Evolutionary conservation across 2,113 vertebrate species (phyloP).

Genomic region (Lasiurus cinereus): DNA sequence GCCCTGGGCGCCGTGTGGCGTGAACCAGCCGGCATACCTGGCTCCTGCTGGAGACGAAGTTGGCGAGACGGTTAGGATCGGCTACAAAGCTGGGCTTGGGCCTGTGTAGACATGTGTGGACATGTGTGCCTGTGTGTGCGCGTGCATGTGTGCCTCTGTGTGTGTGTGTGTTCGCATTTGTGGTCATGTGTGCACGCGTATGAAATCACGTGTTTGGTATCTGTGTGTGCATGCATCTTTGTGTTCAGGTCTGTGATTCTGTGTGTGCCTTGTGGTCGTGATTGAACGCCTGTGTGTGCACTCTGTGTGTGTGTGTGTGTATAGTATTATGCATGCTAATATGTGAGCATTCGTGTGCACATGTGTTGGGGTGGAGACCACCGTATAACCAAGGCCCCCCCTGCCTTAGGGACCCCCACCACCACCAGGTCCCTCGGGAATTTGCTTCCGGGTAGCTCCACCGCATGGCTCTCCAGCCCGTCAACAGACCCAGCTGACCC

Average conservation of each 20-base stretch:
- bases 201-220: fast-evolving
- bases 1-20: fast-evolving
- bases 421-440: background rate
- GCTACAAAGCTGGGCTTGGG: fast-evolving
- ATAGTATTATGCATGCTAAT: fast-evolving
- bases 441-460: background rate
- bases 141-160: fast-evolving
- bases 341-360: fast-evolving
- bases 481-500: fast-evolving
- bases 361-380: fast-evolving
- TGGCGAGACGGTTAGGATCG: fast-evolving
- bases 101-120: background rate
- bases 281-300: fast-evolving
- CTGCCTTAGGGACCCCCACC: background rate
- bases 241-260: fast-evolving
- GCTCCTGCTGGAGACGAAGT: background rate
- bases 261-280: too few species aligned
- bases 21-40: background rate
- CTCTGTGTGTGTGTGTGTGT: fast-evolving
- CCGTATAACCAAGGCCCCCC: background rate
- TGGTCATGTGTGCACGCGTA: fast-evolving
- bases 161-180: fast-evolving
- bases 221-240: fast-evolving
- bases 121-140: background rate
- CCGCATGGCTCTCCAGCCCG: background rate